Evolutionary conservation across 2,888 invertebrate species (phyloP).

Genomic region (Meghimatium bilineatum): DNA sequence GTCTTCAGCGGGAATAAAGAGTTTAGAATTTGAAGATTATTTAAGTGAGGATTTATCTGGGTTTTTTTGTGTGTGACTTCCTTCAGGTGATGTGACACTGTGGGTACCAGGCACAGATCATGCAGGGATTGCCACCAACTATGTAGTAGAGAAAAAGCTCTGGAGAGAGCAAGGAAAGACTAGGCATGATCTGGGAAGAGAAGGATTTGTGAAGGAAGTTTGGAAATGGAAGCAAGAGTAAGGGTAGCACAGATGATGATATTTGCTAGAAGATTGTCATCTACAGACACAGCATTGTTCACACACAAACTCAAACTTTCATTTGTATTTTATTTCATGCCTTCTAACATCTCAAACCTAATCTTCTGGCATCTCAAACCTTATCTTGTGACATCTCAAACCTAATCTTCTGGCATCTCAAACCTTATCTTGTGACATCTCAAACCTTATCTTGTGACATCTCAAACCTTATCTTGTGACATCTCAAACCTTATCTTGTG

Average conservation of each 20-base stretch:
- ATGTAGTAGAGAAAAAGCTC: conserved; percentile 97
- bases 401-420: no score
- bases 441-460: no score
- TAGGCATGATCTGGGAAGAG: conserved; percentile 95
- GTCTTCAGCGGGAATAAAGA: neutral
- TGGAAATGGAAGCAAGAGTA: conserved; percentile 97
- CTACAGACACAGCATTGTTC: no score
- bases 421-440: no score
- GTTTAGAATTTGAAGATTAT: neutral
- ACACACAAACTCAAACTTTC: no score
- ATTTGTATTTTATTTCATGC: no score
- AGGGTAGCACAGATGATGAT: conserved; percentile 58
- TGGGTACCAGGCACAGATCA: conserved; percentile 99
- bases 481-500: no score
- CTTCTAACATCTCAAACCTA: no score
- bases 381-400: no score
- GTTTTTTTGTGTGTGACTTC: neutral
- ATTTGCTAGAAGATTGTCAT: neutral
- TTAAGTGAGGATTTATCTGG: neutral
- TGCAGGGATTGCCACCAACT: conserved; percentile 99
- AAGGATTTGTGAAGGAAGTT: conserved; percentile 92
- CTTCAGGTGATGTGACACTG: conserved; percentile 82
- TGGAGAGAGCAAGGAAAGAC: conserved; percentile 91
- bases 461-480: no score
- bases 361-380: no score